Percentiles rank a stretch among this genome's conserved stretches.
Evolutionary conservation across 2,888 invertebrate genomes (phyloP).

Genomic region (Lasiommata megera): DNA sequence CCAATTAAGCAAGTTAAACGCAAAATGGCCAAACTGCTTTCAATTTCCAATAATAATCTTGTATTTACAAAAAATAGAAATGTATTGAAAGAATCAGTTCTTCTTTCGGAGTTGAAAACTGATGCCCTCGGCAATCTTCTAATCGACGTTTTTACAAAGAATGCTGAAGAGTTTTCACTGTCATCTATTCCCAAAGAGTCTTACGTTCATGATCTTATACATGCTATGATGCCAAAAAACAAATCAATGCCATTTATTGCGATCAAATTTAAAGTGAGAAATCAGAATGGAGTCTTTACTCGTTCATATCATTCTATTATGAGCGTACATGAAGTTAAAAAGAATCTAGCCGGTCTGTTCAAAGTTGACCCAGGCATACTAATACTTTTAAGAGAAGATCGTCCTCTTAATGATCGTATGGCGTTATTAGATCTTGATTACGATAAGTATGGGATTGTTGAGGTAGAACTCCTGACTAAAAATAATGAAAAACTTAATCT

Average conservation of each 20-base stretch:
- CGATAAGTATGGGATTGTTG: slow-evolving; percentile 72
- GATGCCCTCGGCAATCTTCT: slow-evolving; percentile 62
- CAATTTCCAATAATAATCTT: slow-evolving; percentile 61
- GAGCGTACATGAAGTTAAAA: slow-evolving; percentile 81
- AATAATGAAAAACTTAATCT: slow-evolving; percentile 62
- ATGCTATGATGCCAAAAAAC: slow-evolving; percentile 64
- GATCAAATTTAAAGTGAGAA: slow-evolving; percentile 66
- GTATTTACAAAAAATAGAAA: slow-evolving; percentile 66
- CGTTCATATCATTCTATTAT: slow-evolving; percentile 76
- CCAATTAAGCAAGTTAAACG: slow-evolving; percentile 67
- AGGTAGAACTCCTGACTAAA: slow-evolving; percentile 68
- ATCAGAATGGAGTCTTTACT: slow-evolving; percentile 70
- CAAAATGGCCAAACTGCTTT: slow-evolving; percentile 67
- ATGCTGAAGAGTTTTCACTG: slow-evolving; percentile 64
- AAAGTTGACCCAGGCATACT: slow-evolving; percentile 74
- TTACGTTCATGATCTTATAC: slow-evolving; percentile 65
- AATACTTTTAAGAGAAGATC: slow-evolving; percentile 69
- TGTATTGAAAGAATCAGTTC: slow-evolving; percentile 62
- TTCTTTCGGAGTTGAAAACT: slow-evolving; percentile 62
- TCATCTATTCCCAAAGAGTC: slow-evolving; percentile 67
- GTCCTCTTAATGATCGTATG: slow-evolving; percentile 65
- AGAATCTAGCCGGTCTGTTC: slow-evolving; percentile 81
- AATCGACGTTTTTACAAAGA: slow-evolving; percentile 71
- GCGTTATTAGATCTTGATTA: slow-evolving; percentile 68
- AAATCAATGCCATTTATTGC: slow-evolving; percentile 69